Conservation (phyloP, 2,113 vertebrate species). For the Cranoglanis bouderius region DNA sequence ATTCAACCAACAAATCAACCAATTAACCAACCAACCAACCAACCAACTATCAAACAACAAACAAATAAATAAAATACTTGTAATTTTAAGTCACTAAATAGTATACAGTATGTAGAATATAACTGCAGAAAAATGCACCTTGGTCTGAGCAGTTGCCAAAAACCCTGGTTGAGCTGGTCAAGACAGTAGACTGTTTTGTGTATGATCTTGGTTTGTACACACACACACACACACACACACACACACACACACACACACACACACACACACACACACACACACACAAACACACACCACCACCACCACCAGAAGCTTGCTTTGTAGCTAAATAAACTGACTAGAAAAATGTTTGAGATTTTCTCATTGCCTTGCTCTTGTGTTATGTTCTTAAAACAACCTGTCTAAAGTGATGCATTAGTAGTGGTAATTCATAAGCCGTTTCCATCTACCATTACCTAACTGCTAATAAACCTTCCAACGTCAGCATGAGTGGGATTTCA, state of each 20-base stretch:
- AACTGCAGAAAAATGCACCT: neutral
- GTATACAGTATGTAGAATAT: neutral
- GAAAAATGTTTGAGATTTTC: neutral
- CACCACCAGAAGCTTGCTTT: neutral
- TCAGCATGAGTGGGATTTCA: neutral
- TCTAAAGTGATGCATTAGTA: neutral
- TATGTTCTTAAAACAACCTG: neutral
- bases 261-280: neutral
- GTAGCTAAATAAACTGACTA: neutral
- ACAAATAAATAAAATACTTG: neutral
- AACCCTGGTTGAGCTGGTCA: neutral
- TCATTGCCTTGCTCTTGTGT: neutral
- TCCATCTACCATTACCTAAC: neutral
- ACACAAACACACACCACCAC: neutral
- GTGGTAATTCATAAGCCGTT: neutral
- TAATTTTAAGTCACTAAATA: neutral
- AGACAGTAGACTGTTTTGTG: neutral
- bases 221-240: neutral
- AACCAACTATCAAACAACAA: neutral
- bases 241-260: neutral
- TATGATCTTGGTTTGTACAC: neutral
- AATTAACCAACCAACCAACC: neutral
- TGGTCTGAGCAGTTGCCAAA: neutral
- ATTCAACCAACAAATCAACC: too few species aligned
- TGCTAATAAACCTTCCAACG: neutral